Base-by-base conservation (phyloP, 2,888 invertebrate species). In the Polietes domitor region DNA sequence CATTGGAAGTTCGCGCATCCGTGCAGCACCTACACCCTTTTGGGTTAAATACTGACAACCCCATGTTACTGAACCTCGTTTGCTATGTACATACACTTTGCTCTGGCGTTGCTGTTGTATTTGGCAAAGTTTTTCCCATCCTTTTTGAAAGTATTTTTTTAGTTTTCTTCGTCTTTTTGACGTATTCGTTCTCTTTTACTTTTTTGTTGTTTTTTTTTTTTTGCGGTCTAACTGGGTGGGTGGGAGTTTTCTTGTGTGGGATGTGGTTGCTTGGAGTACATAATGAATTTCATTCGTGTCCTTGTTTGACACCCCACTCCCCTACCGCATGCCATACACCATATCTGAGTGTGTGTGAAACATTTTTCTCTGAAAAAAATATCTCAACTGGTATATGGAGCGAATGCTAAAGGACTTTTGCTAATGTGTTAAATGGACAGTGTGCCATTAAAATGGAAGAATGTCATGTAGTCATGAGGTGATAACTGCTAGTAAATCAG, bases 41-140 rank as follows among this genome's bases (percentile, higher is more conserved):
- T 89, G 88, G 90, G 90, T 90, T 90, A 90, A 90, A 90, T 89
- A 90, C 89, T 90, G 90, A 90, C 90, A 90, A 90, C 90, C 90
- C 90, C 89, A 90, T 90, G 90, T 90, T 90, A 90, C 78, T 68
- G 90, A 89, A 90, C 89, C 90, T 90, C 89, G 82, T 84, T 85
- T 82, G 80, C 65, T 77, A 63, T 76, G 72, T 75, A 77, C 32
- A 68, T 55, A 61, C 75, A 65, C 65, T 53, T 71, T 55, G 5
- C 71, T 63, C 74, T 43, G 70, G 19, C 63, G 37, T 26, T 41
- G 28, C 61, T 10, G 55, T 63, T 28, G 72, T 19, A 5, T 26
- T 17, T 55, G 10, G 12, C 24, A 77, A 77, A 76, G 63, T 37
- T 19, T 47, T 73, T 24, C 37, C 37, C n/a, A n/a, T n/a, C n/a